A percentile compares a stretch with the other conserved stretches of the same genome.
Conservation (phyloP, 2,797 vertebrate species). For the Pipistrellus pipistrellus region DNA sequence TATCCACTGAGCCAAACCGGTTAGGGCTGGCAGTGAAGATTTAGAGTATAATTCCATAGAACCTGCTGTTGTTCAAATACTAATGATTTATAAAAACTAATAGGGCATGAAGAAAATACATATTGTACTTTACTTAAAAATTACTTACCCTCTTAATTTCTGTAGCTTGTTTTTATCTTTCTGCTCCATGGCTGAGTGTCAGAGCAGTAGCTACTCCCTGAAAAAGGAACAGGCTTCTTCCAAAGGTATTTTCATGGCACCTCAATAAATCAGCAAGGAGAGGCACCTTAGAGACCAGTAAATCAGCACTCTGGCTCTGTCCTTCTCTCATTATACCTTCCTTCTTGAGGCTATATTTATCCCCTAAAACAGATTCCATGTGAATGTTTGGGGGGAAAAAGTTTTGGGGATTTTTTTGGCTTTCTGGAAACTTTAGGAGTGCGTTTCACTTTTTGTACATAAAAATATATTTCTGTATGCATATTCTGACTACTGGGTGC, state of each 20-base stretch:
- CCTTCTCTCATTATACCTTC: constrained; percentile 43
- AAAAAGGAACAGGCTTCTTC: constrained; percentile 68
- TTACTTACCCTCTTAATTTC: constrained; percentile 36
- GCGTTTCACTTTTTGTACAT: constrained; percentile 15
- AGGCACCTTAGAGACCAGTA: constrained; percentile 37
- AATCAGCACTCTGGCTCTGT: constrained; percentile 63
- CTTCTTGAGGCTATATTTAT: constrained; percentile 55
- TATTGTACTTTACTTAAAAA: constrained; percentile 46
- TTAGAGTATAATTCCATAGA: background rate
- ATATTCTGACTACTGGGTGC: background rate
- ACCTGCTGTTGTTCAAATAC: constrained; percentile 32
- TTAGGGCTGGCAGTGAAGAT: constrained; percentile 18
- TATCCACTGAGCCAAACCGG: too few species aligned
- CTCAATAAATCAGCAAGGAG: constrained; percentile 68
- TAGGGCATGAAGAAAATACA: background rate
- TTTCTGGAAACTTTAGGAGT: constrained; percentile 58
- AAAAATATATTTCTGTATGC: constrained; percentile 16
- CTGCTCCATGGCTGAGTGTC: constrained; percentile 45
- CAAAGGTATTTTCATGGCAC: constrained; percentile 64
- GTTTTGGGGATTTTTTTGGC: background rate
- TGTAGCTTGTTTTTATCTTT: constrained; percentile 58
- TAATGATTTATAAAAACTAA: constrained; percentile 37
- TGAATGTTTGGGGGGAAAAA: constrained; percentile 38
- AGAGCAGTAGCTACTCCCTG: constrained; percentile 69
- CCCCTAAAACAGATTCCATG: constrained; percentile 41